Evolutionary conservation across 1,140 invertebrate species (phyloP).

Genomic region (Anastatus disparis): DNA sequence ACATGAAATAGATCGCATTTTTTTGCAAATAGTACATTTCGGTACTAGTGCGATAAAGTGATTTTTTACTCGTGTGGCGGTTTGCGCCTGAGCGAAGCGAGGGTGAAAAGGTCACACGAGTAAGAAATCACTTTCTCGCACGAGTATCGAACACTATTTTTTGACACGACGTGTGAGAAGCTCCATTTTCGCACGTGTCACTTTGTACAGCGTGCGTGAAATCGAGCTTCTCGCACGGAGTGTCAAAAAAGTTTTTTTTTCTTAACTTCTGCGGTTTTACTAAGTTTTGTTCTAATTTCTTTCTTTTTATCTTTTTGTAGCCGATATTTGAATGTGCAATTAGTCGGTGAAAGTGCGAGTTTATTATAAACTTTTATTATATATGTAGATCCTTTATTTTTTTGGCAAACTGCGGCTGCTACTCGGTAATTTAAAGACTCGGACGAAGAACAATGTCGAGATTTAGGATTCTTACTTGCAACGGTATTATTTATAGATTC

Average conservation of each 20-base stretch:
- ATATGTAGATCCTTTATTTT: neutral
- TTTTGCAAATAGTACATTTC: neutral
- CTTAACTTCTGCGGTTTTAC: neutral
- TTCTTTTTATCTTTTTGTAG: neutral
- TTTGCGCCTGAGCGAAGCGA: too few relatives aligned
- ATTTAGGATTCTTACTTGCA: conserved; percentile 34
- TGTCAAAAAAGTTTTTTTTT: neutral
- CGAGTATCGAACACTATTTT: too few relatives aligned
- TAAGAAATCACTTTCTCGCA: too few relatives aligned
- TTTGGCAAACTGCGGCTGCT: neutral
- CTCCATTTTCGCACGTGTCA: too few relatives aligned
- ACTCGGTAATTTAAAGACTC: neutral
- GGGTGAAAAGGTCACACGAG: too few relatives aligned
- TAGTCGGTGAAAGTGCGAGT: neutral
- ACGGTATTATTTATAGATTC: conserved; percentile 34
- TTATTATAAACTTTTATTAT: neutral
- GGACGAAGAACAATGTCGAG: conserved; percentile 23
- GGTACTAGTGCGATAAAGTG: too few relatives aligned
- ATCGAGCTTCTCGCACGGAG: too few relatives aligned
- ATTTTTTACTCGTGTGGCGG: too few relatives aligned
- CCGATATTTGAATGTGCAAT: neutral
- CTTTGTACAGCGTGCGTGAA: too few relatives aligned
- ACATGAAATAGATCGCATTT: neutral
- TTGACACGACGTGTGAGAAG: too few relatives aligned
- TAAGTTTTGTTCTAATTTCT: too few relatives aligned